Evolutionary conservation across 1,140 invertebrate genomes (phyloP).

Genomic region (Ips nitidus): DNA sequence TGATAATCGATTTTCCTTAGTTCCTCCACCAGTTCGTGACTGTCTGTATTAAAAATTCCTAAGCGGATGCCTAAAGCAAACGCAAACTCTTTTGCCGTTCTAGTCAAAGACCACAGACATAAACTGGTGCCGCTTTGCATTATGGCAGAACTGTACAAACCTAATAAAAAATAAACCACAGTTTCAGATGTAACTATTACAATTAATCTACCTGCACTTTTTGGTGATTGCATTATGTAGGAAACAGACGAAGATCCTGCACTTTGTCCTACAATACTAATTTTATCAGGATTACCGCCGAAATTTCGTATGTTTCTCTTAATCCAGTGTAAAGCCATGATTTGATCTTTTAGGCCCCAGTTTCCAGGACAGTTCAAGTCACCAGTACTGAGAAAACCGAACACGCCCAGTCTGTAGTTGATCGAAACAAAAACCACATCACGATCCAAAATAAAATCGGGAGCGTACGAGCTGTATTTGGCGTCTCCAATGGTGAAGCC

Average conservation of each 20-base stretch:
- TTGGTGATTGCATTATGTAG: conserved; percentile 25
- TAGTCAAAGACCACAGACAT: conserved; percentile 36
- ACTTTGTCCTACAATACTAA: conserved; percentile 37
- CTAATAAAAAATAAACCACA: conserved; percentile 17
- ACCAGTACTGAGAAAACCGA: conserved; percentile 40
- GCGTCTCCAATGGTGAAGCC: conserved; percentile 43
- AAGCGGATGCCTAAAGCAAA: conserved; percentile 27
- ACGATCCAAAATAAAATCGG: conserved; percentile 54
- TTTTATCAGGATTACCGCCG: conserved; percentile 42
- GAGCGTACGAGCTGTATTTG: conserved; percentile 43
- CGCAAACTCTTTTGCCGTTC: conserved; percentile 29
- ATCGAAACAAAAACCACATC: conserved; percentile 58
- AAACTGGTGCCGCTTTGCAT: conserved; percentile 42
- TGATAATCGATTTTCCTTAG: conserved; percentile 34
- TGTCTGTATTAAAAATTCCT: conserved; percentile 28
- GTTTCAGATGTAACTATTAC: background rate
- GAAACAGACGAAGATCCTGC: conserved; percentile 36
- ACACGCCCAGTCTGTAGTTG: conserved; percentile 57
- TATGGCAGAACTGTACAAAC: conserved; percentile 38
- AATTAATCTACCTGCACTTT: conserved; percentile 10
- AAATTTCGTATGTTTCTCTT: conserved; percentile 47
- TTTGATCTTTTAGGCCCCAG: conserved; percentile 55
- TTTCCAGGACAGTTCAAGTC: conserved; percentile 51
- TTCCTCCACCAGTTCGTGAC: conserved; percentile 23
- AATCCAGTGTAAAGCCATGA: conserved; percentile 54